These are phyloP conservation scores for Micropterix aruncella DNA, from an alignment of 2,888 invertebrate species.

Conservation along the genomic window DNA sequence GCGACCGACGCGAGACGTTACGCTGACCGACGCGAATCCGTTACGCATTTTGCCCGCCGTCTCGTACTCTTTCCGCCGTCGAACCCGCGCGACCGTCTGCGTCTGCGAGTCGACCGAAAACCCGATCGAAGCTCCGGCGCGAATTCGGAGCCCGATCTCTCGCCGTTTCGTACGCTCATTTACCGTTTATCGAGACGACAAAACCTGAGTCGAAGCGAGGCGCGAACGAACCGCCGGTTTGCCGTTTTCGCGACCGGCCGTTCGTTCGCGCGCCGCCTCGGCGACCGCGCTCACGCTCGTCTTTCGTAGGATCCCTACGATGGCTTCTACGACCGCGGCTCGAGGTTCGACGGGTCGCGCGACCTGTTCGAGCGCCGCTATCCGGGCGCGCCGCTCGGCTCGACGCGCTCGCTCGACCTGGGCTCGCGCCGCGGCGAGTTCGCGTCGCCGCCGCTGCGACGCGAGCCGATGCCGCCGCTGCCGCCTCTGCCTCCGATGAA, in stretches of 20 bases:
- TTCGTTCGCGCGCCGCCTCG: conserved; percentile 13
- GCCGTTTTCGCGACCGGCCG: conserved; percentile 5
- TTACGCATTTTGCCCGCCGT: too few species aligned
- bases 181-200: conserved; percentile 5
- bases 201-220: conserved; percentile 3
- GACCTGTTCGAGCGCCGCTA: conserved; percentile 74
- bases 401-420: conserved; percentile 37
- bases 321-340: conserved; percentile 64
- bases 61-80: too few species aligned
- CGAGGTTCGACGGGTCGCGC: conserved; percentile 61
- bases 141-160: too few species aligned
- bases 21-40: too few species aligned
- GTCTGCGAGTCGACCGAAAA: too few species aligned
- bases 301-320: conserved; percentile 49
- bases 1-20: too few species aligned
- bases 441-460: conserved; percentile 58
- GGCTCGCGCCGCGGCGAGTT: conserved; percentile 47
- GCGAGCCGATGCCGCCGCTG: conserved; percentile 70
- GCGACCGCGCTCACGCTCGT: conserved; percentile 18
- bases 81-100: too few species aligned
- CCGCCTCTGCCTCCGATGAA: conserved; percentile 52
- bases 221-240: conserved; percentile 1
- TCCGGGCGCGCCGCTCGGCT: conserved; percentile 42
- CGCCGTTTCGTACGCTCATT: too few species aligned
- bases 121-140: too few species aligned